phyloP scores from a whole-genome alignment of 2,797 vertebrate genomes.

The Chaetophractus vellerosus region DNA sequence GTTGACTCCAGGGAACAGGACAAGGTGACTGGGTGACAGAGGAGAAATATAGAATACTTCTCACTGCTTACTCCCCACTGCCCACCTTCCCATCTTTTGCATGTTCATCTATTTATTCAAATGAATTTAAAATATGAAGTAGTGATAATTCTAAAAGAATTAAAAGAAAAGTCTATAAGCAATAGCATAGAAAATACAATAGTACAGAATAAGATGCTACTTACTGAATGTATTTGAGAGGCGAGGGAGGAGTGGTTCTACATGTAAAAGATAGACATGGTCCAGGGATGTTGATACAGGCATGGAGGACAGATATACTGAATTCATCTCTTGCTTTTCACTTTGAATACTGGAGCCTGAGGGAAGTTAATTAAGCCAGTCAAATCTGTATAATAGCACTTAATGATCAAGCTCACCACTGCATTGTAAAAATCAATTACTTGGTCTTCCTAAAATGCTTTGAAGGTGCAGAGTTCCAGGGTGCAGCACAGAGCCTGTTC shows the following conservation, averaged over 20 bases:
- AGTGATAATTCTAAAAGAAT: slow-evolving; percentile 33
- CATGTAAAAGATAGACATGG: neutral
- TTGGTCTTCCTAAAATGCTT: slow-evolving; percentile 58
- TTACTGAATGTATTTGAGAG: neutral
- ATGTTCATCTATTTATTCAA: slow-evolving; percentile 60
- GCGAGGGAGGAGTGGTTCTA: neutral
- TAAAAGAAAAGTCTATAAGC: slow-evolving; percentile 12
- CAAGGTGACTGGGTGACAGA: neutral
- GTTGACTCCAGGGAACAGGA: neutral
- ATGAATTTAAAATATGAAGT: slow-evolving; percentile 19
- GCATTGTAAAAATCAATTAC: slow-evolving; percentile 47
- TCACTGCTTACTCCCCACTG: neutral
- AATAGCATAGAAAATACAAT: neutral
- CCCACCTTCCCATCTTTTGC: neutral
- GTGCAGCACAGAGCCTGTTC: slow-evolving; percentile 30
- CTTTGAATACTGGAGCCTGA: neutral
- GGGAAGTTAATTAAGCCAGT: slow-evolving; percentile 55
- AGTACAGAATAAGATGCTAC: neutral
- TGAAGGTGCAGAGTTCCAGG: slow-evolving; percentile 54
- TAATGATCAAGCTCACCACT: slow-evolving; percentile 51
- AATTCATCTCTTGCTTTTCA: slow-evolving; percentile 48
- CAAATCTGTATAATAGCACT: slow-evolving; percentile 52
- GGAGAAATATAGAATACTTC: neutral
- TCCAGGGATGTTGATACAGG: neutral
- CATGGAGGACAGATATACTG: slow-evolving; percentile 7